A percentile compares a stretch with the other conserved stretches of the same genome.
Conservation (phyloP, 2,113 vertebrate species). For the Cyrtonyx montezumae region DNA sequence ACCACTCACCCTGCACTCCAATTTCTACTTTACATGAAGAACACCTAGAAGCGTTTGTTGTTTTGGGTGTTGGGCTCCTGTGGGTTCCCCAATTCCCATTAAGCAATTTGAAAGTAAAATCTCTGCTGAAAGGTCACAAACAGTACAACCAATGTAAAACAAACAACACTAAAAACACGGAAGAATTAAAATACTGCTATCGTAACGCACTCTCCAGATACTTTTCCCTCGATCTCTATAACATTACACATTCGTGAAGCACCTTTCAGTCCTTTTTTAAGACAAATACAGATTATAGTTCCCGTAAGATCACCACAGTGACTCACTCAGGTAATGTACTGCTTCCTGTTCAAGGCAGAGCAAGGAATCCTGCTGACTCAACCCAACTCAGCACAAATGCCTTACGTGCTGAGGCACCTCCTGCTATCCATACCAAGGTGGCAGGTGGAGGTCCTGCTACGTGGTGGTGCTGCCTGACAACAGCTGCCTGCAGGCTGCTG, state of each 20-base stretch:
- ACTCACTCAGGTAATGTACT: neutral
- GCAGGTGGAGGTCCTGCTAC: neutral
- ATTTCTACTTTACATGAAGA: neutral
- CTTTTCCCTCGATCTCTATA: neutral
- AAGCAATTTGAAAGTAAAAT: neutral
- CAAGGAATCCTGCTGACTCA: neutral
- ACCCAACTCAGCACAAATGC: no score
- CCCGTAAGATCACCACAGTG: neutral
- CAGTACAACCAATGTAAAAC: neutral
- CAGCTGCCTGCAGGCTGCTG: neutral
- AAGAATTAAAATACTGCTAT: neutral
- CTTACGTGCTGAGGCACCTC: fast-evolving
- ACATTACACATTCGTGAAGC: neutral
- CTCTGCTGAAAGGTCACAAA: neutral
- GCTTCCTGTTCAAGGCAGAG: neutral
- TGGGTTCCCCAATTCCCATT: fast-evolving
- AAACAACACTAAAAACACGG: neutral
- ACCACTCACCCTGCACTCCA: no score
- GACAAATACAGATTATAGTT: neutral
- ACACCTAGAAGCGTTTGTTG: neutral
- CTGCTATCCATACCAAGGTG: neutral
- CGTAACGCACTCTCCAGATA: neutral
- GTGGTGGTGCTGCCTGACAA: fast-evolving
- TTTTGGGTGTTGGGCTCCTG: neutral
- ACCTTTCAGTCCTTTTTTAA: neutral